A percentile compares a stretch with the other conserved stretches of the same genome.
phyloP scores from a whole-genome alignment of 2,113 vertebrate species.

The Passer montanus region DNA sequence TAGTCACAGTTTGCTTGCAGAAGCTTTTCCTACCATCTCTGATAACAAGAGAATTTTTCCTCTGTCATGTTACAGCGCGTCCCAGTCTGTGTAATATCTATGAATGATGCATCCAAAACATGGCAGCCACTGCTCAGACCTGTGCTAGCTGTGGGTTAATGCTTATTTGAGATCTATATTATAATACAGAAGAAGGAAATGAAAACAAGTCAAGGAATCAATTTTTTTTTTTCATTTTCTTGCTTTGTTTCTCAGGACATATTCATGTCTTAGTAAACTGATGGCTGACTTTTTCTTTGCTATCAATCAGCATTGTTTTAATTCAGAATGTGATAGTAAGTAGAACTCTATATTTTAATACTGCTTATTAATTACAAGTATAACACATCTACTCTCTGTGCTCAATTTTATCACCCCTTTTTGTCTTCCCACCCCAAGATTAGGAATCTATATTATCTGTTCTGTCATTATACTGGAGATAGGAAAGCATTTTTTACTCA shows the following conservation, averaged over 20 bases:
- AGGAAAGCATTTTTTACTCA: not conserved
- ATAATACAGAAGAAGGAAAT: not conserved
- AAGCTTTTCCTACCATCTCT: not conserved
- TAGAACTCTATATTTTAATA: not conserved
- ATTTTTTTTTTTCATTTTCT: not conserved
- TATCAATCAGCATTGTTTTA: not conserved
- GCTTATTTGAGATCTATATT: not conserved
- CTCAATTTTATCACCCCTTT: not conserved
- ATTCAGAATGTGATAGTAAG: not conserved
- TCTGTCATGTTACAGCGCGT: not conserved
- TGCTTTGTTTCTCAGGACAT: not conserved
- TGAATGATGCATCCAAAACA: not conserved
- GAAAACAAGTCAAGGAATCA: not conserved
- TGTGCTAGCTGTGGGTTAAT: not conserved
- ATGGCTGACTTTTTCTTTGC: rapidly evolving
- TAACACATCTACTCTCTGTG: not conserved
- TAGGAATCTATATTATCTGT: not conserved
- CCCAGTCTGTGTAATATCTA: not conserved
- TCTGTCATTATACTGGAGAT: not conserved
- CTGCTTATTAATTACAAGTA: not conserved
- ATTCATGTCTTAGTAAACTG: not conserved
- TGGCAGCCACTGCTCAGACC: not conserved
- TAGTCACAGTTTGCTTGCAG: not conserved
- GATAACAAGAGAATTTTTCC: not conserved
- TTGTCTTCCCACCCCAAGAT: not conserved